A percentile compares a stretch with the other conserved stretches of the same genome.
Conservation (phyloP, 1,140 invertebrate species). For the Amyelois transitella region DNA sequence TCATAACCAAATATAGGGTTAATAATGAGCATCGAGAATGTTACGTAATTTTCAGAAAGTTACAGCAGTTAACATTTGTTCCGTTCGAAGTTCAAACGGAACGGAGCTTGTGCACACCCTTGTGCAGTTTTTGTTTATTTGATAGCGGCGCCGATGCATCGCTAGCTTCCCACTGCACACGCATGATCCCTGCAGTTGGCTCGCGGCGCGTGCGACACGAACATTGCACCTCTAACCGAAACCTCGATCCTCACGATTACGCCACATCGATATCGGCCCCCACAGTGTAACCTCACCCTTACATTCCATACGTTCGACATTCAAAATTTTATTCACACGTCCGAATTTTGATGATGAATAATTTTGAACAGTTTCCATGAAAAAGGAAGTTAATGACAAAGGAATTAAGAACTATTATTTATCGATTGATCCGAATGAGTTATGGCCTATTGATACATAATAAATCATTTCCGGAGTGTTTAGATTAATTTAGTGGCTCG, state of each 20-base stretch:
- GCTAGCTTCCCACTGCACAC: slow-evolving; percentile 44
- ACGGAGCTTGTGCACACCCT: slow-evolving; percentile 38
- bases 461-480: neutral
- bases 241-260: slow-evolving; percentile 10
- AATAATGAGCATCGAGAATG: too few relatives aligned
- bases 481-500: neutral
- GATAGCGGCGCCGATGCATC: slow-evolving; percentile 53
- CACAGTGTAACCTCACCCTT: slow-evolving; percentile 21
- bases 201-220: slow-evolving; percentile 53
- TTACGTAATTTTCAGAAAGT: too few relatives aligned
- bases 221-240: slow-evolving; percentile 27
- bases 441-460: neutral
- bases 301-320: slow-evolving; percentile 12
- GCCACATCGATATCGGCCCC: slow-evolving; percentile 4
- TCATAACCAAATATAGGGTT: too few relatives aligned
- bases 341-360: neutral
- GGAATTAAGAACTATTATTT: neutral
- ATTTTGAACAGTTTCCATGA: neutral
- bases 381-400: neutral
- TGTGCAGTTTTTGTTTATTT: slow-evolving; percentile 64
- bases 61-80: slow-evolving; percentile 20
- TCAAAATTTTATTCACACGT: slow-evolving; percentile 4
- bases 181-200: slow-evolving; percentile 45
- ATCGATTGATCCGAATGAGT: neutral
- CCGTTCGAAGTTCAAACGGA: slow-evolving; percentile 17